These are phyloP conservation scores for Zoanthus solanderi DNA, from an alignment of 92 coral and sea anemone genomes.

Conservation along the genomic window DNA sequence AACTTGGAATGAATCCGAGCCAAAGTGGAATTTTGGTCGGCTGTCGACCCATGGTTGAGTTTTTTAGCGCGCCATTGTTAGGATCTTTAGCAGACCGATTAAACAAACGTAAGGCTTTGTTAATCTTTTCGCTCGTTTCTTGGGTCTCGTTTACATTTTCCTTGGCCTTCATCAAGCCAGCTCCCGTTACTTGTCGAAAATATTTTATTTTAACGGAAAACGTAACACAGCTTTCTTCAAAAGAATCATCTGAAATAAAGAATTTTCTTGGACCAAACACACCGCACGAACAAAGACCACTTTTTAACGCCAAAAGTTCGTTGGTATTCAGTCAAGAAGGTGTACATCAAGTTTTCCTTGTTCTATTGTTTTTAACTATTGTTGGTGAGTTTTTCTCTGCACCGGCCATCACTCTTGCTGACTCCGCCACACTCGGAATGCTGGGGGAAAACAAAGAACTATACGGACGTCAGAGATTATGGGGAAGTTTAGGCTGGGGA, in stretches of 20 bases:
- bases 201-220: constrained; percentile 95
- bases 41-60: constrained; percentile 98
- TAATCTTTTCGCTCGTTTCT: constrained; percentile 87
- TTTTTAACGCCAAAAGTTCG: constrained; percentile 95
- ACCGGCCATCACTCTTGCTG: constrained; percentile 98
- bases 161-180: constrained; percentile 96
- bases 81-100: constrained; percentile 97
- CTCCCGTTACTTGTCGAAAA: constrained; percentile 97
- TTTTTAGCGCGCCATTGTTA: constrained; percentile 92
- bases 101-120: constrained; percentile 82
- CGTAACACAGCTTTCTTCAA: constrained; percentile 89
- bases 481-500: constrained; percentile 99
- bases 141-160: constrained; percentile 98
- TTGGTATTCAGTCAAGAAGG: constrained; percentile 97
- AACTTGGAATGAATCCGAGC: constrained; percentile 98
- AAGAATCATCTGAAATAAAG: constrained; percentile 88
- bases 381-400: constrained; percentile 99
- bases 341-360: constrained; percentile 96
- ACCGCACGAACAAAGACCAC: constrained; percentile 84
- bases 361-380: constrained; percentile 89
- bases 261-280: constrained; percentile 94
- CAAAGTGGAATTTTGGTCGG: constrained; percentile 97
- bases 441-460: constrained; percentile 96
- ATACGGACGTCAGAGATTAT: constrained; percentile 93
- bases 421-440: constrained; percentile 96